Percentiles rank a stretch among this genome's conserved stretches.
Conservation (phyloP, 2,888 invertebrate species). For the Drosophila subquinaria region DNA sequence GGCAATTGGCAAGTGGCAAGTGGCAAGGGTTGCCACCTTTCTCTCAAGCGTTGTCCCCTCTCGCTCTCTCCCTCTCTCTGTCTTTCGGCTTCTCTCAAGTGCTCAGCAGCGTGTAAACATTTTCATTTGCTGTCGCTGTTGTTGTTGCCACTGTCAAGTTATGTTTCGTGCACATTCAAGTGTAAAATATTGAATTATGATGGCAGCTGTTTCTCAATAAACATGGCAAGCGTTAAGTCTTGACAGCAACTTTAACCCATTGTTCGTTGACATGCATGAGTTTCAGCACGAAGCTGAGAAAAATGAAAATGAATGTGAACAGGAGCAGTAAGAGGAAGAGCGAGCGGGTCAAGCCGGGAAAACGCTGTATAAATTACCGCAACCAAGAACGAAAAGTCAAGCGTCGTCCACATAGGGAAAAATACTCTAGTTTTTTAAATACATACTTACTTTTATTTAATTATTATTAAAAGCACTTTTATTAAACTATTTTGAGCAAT, state of each 20-base stretch:
- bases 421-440: too few species aligned
- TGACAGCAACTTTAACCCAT: constrained; percentile 78
- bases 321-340: neutral
- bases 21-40: constrained; percentile 34
- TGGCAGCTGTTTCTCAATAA: constrained; percentile 80
- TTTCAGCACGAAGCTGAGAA: constrained; percentile 28
- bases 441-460: too few species aligned
- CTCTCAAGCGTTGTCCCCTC: constrained; percentile 12
- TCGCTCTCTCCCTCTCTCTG: neutral
- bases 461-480: too few species aligned
- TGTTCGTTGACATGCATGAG: constrained; percentile 70
- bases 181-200: constrained; percentile 81
- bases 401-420: neutral
- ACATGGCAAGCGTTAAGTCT: constrained; percentile 72
- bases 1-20: constrained; percentile 12
- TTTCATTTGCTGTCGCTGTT: constrained; percentile 55
- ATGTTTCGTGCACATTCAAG: constrained; percentile 76
- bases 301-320: constrained; percentile 35
- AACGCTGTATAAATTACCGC: constrained; percentile 56
- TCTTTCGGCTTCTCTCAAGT: constrained; percentile 22
- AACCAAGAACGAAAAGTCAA: neutral
- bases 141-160: constrained; percentile 67
- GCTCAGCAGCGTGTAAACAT: constrained; percentile 79
- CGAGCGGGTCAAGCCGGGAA: constrained; percentile 40
- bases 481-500: too few species aligned